These are phyloP conservation scores for Uropsilus gracilis DNA, from an alignment of 2,113 vertebrate species.

Conservation along the genomic window DNA sequence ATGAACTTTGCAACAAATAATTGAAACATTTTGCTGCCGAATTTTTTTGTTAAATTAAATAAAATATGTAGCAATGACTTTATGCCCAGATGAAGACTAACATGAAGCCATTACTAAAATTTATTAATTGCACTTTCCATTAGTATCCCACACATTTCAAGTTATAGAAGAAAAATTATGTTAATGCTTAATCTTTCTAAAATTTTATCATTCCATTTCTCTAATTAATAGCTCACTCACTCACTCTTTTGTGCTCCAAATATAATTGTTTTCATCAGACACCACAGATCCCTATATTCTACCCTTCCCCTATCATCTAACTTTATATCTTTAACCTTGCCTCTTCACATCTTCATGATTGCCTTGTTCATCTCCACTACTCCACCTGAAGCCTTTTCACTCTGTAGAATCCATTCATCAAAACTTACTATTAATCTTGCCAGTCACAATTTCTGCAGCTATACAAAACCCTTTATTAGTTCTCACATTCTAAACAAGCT, in stretches of 20 bases:
- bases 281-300: neutral
- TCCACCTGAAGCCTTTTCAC: neutral
- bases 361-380: neutral
- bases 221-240: neutral
- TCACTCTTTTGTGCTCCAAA: neutral
- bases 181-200: neutral
- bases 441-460: neutral
- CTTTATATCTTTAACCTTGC: neutral
- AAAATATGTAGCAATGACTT: neutral
- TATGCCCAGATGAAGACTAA: neutral
- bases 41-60: neutral
- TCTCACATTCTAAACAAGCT: neutral
- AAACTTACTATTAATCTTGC: neutral
- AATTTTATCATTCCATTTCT: neutral
- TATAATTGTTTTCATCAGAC: neutral
- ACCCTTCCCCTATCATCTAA: neutral
- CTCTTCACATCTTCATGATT: neutral
- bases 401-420: neutral
- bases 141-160: neutral
- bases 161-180: neutral
- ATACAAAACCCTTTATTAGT: neutral
- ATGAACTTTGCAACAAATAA: neutral
- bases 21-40: neutral
- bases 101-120: neutral
- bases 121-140: neutral